Evolutionary conservation across 2,113 vertebrate genomes (phyloP).

Genomic region (Ageneiosus marmoratus): DNA sequence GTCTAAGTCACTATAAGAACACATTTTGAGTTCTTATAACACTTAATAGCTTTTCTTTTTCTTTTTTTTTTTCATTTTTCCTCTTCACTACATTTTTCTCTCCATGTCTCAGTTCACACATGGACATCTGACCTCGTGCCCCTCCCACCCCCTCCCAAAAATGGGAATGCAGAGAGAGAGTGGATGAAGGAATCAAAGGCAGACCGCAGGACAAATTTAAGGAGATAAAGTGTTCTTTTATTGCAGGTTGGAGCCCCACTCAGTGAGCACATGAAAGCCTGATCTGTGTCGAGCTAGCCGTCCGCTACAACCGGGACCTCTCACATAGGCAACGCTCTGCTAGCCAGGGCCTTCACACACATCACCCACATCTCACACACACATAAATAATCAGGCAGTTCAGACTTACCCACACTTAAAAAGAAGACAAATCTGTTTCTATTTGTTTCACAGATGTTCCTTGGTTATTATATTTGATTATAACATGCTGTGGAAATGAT

Average conservation of each 20-base stretch:
- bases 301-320: conserved; percentile 75
- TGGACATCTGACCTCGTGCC: conserved; percentile 82
- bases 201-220: conserved; percentile 71
- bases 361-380: conserved; percentile 47
- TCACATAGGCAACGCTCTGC: conserved; percentile 66
- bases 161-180: conserved; percentile 66
- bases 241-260: conserved; percentile 87
- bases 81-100: conserved; percentile 46
- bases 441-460: not conserved
- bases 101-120: conserved; percentile 83
- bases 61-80: conserved; percentile 14
- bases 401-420: not conserved
- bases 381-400: not conserved
- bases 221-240: conserved; percentile 97
- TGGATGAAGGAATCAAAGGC: conserved; percentile 44
- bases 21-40: not conserved
- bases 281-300: conserved; percentile 86
- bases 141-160: conserved; percentile 28
- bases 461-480: not conserved
- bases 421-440: not conserved
- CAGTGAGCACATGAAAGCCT: conserved; percentile 88
- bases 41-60: not conserved
- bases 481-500: not conserved
- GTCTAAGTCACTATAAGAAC: not conserved
- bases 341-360: conserved; percentile 70